A percentile compares a stretch with the other conserved stretches of the same genome.
Evolutionary conservation across 2,113 vertebrate genomes (phyloP).

Genomic region (Salvator merianae): DNA sequence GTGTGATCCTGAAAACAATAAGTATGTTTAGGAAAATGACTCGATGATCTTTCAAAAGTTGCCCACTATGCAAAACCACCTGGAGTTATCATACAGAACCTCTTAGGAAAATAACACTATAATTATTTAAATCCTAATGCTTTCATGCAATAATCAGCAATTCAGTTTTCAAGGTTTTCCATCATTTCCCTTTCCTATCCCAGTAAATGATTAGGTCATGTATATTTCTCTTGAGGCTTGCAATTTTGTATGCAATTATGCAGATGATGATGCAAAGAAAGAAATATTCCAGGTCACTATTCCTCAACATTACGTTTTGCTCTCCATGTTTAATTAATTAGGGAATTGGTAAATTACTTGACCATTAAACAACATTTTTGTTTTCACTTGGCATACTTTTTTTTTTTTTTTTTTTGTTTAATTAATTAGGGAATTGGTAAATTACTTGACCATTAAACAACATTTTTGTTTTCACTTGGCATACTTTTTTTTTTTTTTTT

Average conservation of each 20-base stretch:
- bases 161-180: slow-evolving; percentile 11
- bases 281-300: background rate
- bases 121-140: background rate
- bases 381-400: slow-evolving; percentile 29
- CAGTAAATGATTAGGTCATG: slow-evolving; percentile 1
- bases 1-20: background rate
- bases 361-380: slow-evolving; percentile 15
- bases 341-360: slow-evolving; percentile 43
- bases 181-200: background rate
- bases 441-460: slow-evolving; percentile 40
- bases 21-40: background rate
- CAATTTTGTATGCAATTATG: slow-evolving; percentile 8
- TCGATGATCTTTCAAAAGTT: background rate
- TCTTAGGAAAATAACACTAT: background rate
- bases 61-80: slow-evolving; percentile 2
- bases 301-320: background rate
- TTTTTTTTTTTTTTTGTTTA: slow-evolving; percentile 26
- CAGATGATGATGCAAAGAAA: slow-evolving; percentile 23
- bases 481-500: slow-evolving; percentile 28
- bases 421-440: slow-evolving; percentile 45
- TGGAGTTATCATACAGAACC: background rate
- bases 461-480: background rate
- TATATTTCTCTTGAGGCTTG: background rate
- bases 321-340: slow-evolving; percentile 40
- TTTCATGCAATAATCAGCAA: background rate